These are phyloP conservation scores for Synergus umbraculus DNA, from an alignment of 2,888 invertebrate genomes.

Conservation along the genomic window DNA sequence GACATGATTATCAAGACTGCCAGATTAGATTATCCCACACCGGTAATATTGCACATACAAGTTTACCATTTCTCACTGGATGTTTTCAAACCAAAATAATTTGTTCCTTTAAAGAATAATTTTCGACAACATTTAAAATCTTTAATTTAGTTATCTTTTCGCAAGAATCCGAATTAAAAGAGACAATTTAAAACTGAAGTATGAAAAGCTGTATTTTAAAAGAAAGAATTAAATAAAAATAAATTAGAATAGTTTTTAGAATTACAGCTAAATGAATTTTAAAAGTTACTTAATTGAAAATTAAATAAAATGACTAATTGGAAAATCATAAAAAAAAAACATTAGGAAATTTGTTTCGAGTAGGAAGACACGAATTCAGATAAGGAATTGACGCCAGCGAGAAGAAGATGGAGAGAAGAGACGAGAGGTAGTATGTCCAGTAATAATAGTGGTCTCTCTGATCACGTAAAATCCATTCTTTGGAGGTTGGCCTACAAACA, in stretches of 20 bases:
- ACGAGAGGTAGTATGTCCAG: slow-evolving; percentile 62
- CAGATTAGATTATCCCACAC: slow-evolving; percentile 82
- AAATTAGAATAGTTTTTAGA: not conserved
- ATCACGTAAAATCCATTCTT: slow-evolving; percentile 78
- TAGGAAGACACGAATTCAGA: slow-evolving; percentile 67
- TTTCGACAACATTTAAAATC: too few relatives aligned
- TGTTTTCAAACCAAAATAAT: not conserved
- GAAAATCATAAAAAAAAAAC: not conserved
- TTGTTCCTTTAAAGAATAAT: not conserved
- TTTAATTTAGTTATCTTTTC: too few relatives aligned
- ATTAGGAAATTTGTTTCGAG: slow-evolving; percentile 42
- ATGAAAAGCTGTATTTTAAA: too few relatives aligned
- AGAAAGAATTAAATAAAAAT: not conserved
- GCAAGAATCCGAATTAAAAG: too few relatives aligned
- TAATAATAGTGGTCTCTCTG: slow-evolving; percentile 66
- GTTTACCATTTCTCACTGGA: too few relatives aligned
- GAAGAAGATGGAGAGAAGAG: slow-evolving; percentile 68
- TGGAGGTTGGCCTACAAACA: slow-evolving; percentile 81
- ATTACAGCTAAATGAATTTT: not conserved
- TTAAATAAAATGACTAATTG: not conserved
- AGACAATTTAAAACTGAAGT: too few relatives aligned
- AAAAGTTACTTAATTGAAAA: not conserved
- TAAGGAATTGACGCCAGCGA: slow-evolving; percentile 67
- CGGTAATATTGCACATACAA: slow-evolving; percentile 76
- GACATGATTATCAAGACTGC: slow-evolving; percentile 90